Evolutionary conservation across 2,113 vertebrate genomes (phyloP).

Genomic region (Poeciliopsis turrubarensis): DNA sequence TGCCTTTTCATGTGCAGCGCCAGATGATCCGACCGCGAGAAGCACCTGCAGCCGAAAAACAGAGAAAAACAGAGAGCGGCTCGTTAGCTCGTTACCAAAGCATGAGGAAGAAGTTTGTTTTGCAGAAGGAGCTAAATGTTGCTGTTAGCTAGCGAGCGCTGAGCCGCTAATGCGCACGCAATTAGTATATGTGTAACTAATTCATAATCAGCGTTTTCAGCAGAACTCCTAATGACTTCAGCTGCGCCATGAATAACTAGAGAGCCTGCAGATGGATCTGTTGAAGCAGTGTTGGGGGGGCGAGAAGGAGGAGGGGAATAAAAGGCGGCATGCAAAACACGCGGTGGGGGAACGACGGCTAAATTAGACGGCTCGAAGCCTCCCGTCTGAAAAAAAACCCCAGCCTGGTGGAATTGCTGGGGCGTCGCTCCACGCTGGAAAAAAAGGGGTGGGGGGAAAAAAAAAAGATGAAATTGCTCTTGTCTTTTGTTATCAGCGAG

Average conservation of each 20-base stretch:
- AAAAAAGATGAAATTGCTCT: conserved; percentile 32
- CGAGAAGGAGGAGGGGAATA: background rate
- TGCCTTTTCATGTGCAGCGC: conserved; percentile 99
- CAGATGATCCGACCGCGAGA: conserved; percentile 98
- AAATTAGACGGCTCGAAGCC: conserved; percentile 57
- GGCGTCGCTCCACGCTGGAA: conserved; percentile 8
- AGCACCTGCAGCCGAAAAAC: conserved; percentile 91
- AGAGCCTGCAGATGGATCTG: conserved; percentile 67
- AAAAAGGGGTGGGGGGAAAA: no score
- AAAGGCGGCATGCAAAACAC: conserved; percentile 50
- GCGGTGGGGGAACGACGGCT: conserved; percentile 53
- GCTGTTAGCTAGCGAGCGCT: conserved; percentile 66
- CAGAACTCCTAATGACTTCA: conserved; percentile 72
- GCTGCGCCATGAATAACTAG: conserved; percentile 66
- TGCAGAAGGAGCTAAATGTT: conserved; percentile 69
- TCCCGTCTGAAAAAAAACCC: conserved; percentile 49
- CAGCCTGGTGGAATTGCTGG: conserved; percentile 28
- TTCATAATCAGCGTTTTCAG: conserved; percentile 77
- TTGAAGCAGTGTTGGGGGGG: conserved; percentile 30
- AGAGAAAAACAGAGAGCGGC: conserved; percentile 58
- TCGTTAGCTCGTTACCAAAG: conserved; percentile 57
- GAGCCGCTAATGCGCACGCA: conserved; percentile 71
- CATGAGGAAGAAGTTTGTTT: conserved; percentile 63
- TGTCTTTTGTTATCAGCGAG: conserved; percentile 14
- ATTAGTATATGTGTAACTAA: conserved; percentile 75